Conservation (phyloP, 2,113 vertebrate species). For the Oreochromis spilurus region DNA sequence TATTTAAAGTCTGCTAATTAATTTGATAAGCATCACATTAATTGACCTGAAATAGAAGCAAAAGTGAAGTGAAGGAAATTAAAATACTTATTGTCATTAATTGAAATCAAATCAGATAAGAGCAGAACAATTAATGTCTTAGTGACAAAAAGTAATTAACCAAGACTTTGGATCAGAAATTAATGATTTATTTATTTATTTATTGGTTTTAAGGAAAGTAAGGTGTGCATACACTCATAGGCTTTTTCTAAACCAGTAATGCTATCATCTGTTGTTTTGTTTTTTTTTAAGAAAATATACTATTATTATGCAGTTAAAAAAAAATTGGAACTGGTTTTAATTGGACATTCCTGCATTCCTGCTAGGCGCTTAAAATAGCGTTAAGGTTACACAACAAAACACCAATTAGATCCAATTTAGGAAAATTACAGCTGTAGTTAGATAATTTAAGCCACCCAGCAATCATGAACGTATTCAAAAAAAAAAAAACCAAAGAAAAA, state of each 20-base stretch:
- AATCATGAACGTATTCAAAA: neutral
- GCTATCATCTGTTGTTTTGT: neutral
- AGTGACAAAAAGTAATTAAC: neutral
- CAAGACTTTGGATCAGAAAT: neutral
- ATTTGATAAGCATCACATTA: conserved; percentile 62
- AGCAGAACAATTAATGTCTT: neutral
- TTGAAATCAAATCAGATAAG: neutral
- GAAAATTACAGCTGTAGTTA: neutral
- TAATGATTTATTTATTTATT: neutral
- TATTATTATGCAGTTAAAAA: neutral
- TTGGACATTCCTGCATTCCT: neutral
- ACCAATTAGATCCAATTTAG: neutral
- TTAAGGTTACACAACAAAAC: neutral
- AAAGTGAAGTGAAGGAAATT: conserved; percentile 45
- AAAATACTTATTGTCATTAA: conserved; percentile 2
- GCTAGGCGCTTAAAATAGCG: neutral
- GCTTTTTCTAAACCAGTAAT: neutral
- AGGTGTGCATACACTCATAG: neutral
- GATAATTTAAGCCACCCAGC: neutral
- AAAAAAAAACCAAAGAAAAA: neutral
- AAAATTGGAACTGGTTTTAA: neutral
- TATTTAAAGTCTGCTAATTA: conserved; percentile 57
- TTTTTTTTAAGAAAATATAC: neutral
- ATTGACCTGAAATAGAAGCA: conserved; percentile 46
- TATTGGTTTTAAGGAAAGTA: neutral